Percentiles rank a stretch among this genome's conserved stretches.
Evolutionary conservation across 1,140 invertebrate genomes (phyloP).

Genomic region (Ceratitis capitata): DNA sequence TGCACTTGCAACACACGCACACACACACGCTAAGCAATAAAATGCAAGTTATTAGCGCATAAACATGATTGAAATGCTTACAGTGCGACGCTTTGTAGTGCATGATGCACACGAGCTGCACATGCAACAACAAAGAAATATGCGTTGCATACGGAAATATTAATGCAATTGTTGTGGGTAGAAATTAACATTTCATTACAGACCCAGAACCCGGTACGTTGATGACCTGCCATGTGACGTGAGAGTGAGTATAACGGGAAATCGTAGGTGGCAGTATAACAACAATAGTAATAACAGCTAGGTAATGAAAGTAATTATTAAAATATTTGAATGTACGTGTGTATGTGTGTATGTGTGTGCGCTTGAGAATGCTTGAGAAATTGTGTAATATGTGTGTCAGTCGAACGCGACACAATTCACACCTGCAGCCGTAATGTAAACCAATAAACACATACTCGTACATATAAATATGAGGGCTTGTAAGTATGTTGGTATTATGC

Average conservation of each 20-base stretch:
- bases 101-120: background rate
- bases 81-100: background rate
- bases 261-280: background rate
- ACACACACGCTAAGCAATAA: background rate
- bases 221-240: background rate
- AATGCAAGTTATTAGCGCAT: background rate
- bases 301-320: background rate
- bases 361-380: background rate
- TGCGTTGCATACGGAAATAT: background rate
- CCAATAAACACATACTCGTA: background rate
- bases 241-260: background rate
- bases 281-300: background rate
- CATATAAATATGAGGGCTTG: no score
- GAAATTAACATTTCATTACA: background rate
- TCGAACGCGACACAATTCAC: slow-evolving; percentile 32
- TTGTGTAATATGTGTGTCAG: slow-evolving; percentile 36
- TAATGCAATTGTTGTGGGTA: background rate
- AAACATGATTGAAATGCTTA: background rate
- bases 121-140: slow-evolving; percentile 3
- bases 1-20: background rate
- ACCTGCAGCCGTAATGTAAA: background rate
- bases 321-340: no score
- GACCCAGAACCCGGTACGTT: no score
- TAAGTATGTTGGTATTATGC: no score
- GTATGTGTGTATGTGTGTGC: no score